Evolutionary conservation across 1,140 invertebrate species (phyloP), one percentile per base, ranked within the genome.

Genomic region (Conopomorpha cramerella): DNA sequence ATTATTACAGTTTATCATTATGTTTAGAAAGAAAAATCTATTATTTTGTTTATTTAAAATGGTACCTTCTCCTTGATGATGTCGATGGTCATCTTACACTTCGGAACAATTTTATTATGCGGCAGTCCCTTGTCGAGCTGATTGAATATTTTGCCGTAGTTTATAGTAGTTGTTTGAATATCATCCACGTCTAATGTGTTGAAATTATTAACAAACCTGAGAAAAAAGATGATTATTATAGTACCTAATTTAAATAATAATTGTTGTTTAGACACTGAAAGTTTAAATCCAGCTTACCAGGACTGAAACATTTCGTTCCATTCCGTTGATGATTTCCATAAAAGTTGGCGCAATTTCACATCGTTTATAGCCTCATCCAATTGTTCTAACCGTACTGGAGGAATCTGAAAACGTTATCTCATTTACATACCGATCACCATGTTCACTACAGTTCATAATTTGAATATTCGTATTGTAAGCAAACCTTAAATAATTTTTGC

Each of bases 51-150:
- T 2, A 28, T 25, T 15, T 35, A 25, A 19, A 8, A 11, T 19
- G 26, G 42, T 77, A 81, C 86, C 79, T 86, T 91, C 41, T 86
- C 82, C 50, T 87, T 91, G 46, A 94, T 88, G 6, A 82, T 64
- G 46, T 91, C 85, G 0, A 92, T 89, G 30, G 85, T 86, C 39
- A 85, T 83, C 55, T 89, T 91, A 6, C 93, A 73, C 23, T 78
- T 77, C 0, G 87, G 86, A 0, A 93, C 79, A 17, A 93, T 85
- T 42, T 89, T 81, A 65, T 93, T 93, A 1, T 77, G 52, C 0
- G 90, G 89, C 10, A 93, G 55, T 16, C 86, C 86, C 54, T 92
- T 91, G 44, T 92, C 89, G 18, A 93, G 67, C 56, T 89, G 85
- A 50, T 84, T 81, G 40, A 88, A 80, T 45, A 80, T 59, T 85